phyloP scores from a whole-genome alignment of 2,888 invertebrate species.

The Crocallis elinguaria region DNA sequence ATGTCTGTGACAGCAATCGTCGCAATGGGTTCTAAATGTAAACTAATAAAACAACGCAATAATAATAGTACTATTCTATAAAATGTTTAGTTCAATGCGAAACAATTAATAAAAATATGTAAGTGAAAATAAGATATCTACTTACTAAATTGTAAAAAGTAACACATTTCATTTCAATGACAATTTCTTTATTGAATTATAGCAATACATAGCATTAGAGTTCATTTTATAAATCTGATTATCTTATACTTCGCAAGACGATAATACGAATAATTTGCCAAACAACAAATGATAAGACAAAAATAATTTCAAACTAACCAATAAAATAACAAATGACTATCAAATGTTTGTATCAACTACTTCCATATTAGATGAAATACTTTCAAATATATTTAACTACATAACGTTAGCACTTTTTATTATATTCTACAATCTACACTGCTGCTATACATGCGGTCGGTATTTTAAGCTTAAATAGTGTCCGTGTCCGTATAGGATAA shows the following conservation, averaged over 20 bases:
- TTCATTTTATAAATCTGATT: conserved; percentile 53
- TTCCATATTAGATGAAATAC: conserved; percentile 9
- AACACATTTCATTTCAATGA: conserved; percentile 19
- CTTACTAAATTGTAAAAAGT: too few relatives aligned
- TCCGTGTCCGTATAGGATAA: neutral
- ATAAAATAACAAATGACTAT: conserved; percentile 38
- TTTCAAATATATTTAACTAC: conserved; percentile 12
- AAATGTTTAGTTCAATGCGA: too few relatives aligned
- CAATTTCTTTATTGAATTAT: conserved; percentile 53
- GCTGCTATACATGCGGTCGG: neutral
- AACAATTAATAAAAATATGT: too few relatives aligned
- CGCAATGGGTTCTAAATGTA: too few relatives aligned
- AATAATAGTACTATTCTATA: too few relatives aligned
- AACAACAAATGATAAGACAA: conserved; percentile 27
- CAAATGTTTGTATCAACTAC: conserved; percentile 27
- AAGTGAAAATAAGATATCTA: too few relatives aligned
- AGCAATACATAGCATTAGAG: conserved; percentile 61
- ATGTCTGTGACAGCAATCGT: too few relatives aligned
- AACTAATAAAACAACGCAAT: too few relatives aligned
- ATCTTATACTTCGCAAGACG: conserved; percentile 24
- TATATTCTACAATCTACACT: conserved; percentile 18
- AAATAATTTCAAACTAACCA: conserved; percentile 27
- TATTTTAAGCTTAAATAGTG: conserved; percentile 3
- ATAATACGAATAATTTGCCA: conserved; percentile 15
- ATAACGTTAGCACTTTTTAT: conserved; percentile 19